A percentile compares a stretch with the other conserved stretches of the same genome.
These are phyloP conservation scores for Pristionchus japonicus DNA, from an alignment of 2,888 invertebrate species.

Conservation along the genomic window DNA sequence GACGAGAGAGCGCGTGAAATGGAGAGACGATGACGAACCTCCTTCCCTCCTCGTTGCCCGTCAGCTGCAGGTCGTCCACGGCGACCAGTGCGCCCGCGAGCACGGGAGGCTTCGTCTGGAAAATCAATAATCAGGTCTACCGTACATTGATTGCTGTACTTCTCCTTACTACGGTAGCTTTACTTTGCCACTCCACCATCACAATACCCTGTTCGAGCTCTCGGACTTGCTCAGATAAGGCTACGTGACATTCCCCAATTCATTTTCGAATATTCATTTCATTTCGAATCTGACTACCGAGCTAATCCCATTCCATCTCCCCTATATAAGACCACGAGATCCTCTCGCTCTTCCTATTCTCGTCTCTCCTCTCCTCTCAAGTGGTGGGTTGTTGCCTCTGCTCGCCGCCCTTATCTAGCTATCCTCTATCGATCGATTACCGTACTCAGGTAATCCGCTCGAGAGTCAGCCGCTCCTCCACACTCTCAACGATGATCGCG, in stretches of 20 bases:
- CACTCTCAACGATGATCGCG: not conserved
- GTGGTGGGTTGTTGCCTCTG: not conserved
- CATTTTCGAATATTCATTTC: not conserved
- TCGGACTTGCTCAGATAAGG: no score
- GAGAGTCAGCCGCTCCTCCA: not conserved
- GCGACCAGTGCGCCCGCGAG: conserved; percentile 25
- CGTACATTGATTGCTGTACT: no score
- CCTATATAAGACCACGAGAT: not conserved
- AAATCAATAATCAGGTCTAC: no score
- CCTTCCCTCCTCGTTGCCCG: conserved; percentile 45
- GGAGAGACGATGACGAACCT: no score
- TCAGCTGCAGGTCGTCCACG: conserved; percentile 33
- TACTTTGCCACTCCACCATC: no score
- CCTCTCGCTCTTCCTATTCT: not conserved
- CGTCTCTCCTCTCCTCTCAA: not conserved
- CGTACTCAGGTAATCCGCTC: not conserved
- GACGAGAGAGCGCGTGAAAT: no score
- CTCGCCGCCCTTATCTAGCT: not conserved
- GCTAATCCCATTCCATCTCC: not conserved
- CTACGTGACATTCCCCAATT: no score
- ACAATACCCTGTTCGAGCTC: no score
- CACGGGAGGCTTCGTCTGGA: conserved; percentile 42
- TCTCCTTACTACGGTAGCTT: no score
- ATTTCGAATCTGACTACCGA: not conserved
- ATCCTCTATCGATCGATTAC: not conserved